phyloP scores from a whole-genome alignment of 2,888 invertebrate species.

The Hypselothyrea guttata region DNA sequence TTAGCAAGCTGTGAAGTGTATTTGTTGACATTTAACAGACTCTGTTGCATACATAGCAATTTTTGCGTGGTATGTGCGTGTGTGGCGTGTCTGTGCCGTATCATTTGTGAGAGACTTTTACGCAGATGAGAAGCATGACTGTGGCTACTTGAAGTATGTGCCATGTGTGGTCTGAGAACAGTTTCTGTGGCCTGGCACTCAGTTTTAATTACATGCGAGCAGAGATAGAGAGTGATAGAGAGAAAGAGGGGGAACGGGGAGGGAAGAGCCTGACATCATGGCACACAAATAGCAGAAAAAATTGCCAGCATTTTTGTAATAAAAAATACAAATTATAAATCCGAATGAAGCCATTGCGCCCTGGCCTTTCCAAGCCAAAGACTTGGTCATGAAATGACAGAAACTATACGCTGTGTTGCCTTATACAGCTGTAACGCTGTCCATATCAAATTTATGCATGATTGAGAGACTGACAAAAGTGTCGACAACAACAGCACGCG shows the following conservation, averaged over 20 bases:
- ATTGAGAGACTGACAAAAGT: conserved; percentile 27
- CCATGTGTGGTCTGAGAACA: conserved; percentile 60
- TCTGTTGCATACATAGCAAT: not conserved
- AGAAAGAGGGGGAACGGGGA: too few relatives aligned
- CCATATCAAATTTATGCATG: conserved; percentile 66
- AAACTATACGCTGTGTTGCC: conserved; percentile 32
- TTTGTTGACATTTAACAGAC: conserved; percentile 15
- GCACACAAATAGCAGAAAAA: conserved; percentile 50
- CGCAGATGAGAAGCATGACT: conserved; percentile 20
- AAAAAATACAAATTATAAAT: conserved; percentile 33
- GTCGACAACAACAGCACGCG: conserved; percentile 32
- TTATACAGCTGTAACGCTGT: conserved; percentile 61
- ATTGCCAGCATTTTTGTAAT: conserved; percentile 32
- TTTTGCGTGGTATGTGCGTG: conserved; percentile 47
- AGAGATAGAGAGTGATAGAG: not conserved
- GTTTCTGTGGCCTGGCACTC: conserved; percentile 37
- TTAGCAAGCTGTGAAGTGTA: conserved; percentile 63
- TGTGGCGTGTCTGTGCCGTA: conserved; percentile 23
- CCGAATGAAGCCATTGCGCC: conserved; percentile 57
- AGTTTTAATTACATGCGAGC: conserved; percentile 65
- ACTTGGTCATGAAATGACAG: conserved; percentile 72
- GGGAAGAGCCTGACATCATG: conserved; percentile 67
- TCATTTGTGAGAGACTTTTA: conserved; percentile 16
- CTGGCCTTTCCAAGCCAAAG: conserved; percentile 36
- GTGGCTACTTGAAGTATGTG: conserved; percentile 24